phyloP scores from a whole-genome alignment of 2,888 invertebrate species.

The Melieria omissa region DNA sequence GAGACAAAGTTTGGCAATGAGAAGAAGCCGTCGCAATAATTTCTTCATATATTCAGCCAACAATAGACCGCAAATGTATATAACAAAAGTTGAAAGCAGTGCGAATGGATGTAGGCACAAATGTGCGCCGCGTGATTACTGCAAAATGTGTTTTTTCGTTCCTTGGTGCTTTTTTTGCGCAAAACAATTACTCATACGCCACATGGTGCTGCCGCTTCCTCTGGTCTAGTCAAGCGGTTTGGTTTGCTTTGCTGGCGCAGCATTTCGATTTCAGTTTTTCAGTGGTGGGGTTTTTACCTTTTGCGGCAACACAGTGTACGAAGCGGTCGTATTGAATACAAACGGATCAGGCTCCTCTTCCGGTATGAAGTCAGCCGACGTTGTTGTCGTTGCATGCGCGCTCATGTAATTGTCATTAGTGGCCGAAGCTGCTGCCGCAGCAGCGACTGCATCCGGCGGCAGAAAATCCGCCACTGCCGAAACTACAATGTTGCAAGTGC shows the following conservation, averaged over 20 bases:
- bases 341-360: slow-evolving; percentile 57
- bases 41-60: too few species aligned
- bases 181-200: not conserved
- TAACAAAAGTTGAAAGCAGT: too few species aligned
- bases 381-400: slow-evolving; percentile 5
- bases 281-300: slow-evolving; percentile 48
- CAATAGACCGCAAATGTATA: too few species aligned
- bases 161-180: too few species aligned
- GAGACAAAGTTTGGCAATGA: too few species aligned
- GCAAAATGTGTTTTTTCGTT: too few species aligned
- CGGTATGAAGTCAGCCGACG: slow-evolving; percentile 42
- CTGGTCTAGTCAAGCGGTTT: not conserved
- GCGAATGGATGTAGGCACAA: too few species aligned
- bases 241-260: too few species aligned
- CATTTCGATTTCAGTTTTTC: not conserved
- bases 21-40: too few species aligned
- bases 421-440: slow-evolving; percentile 11
- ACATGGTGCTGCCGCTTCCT: too few species aligned
- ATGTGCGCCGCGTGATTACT: too few species aligned
- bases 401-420: slow-evolving; percentile 21
- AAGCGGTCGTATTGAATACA: slow-evolving; percentile 60
- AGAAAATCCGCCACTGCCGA: slow-evolving; percentile 68
- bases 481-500: slow-evolving; percentile 77
- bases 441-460: slow-evolving; percentile 42
- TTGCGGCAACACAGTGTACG: slow-evolving; percentile 59